These are phyloP conservation scores for Acanthosepion lycidas DNA, from an alignment of 2,888 invertebrate species.

Conservation along the genomic window DNA sequence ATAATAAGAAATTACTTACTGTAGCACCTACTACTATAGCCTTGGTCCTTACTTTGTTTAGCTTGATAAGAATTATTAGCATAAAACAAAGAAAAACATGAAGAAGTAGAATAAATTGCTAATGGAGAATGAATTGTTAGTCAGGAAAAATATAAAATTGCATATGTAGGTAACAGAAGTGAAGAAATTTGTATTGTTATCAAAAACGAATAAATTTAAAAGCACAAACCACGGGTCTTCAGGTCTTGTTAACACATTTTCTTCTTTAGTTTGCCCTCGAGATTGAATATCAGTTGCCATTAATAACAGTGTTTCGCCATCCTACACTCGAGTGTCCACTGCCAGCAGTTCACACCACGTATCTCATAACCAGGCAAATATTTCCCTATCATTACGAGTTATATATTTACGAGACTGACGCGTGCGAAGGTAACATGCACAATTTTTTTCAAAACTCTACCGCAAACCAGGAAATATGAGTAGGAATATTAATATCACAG, in stretches of 20 bases:
- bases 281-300: not conserved
- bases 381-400: not conserved
- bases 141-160: not conserved
- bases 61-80: not conserved
- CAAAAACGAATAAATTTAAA: not conserved
- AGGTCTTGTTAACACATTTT: not conserved
- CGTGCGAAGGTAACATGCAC: not conserved
- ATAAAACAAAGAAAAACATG: not conserved
- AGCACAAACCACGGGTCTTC: not conserved
- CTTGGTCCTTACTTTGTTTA: too few species aligned
- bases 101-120: not conserved
- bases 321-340: not conserved
- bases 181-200: not conserved
- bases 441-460: not conserved
- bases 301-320: not conserved
- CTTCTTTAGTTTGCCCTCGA: conserved; percentile 11
- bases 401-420: not conserved
- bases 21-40: too few species aligned
- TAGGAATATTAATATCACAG: not conserved
- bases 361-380: not conserved
- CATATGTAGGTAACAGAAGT: not conserved
- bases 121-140: not conserved
- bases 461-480: not conserved
- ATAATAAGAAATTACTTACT: too few species aligned
- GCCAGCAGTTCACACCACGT: not conserved